Percentiles rank a stretch among this genome's conserved stretches.
Evolutionary conservation across 2,888 invertebrate genomes (phyloP).

Genomic region (Drosophila rubida): DNA sequence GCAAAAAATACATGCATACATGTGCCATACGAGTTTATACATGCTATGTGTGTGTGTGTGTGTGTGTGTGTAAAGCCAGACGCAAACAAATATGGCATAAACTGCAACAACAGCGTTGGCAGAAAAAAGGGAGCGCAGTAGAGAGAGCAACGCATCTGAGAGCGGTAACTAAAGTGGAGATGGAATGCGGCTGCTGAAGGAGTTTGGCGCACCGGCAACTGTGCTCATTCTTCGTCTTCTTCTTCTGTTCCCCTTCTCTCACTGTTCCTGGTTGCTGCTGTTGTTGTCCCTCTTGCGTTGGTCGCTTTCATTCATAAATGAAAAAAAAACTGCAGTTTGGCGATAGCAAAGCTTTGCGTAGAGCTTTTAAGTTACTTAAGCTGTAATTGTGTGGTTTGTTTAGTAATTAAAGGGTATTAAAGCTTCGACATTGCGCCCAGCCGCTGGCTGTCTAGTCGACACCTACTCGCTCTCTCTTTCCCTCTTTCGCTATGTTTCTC

Average conservation of each 20-base stretch:
- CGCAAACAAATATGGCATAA: constrained; percentile 44
- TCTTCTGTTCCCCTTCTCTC: not conserved
- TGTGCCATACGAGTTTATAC: not conserved
- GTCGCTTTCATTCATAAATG: constrained; percentile 18
- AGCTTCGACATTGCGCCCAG: not conserved
- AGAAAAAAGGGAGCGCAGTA: constrained; percentile 3
- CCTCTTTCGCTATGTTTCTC: not conserved
- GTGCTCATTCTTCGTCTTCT: constrained; percentile 10
- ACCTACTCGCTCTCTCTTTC: not conserved
- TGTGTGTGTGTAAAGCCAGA: constrained; percentile 19
- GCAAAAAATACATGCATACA: constrained; percentile 18
- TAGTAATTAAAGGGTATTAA: constrained; percentile 26
- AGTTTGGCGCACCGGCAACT: constrained; percentile 36
- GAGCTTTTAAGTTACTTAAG: constrained; percentile 2
- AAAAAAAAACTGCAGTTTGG: constrained; percentile 1
- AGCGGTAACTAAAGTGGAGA: constrained; percentile 37
- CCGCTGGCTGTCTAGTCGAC: not conserved
- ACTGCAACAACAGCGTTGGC: constrained; percentile 26
- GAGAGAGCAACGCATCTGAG: not conserved
- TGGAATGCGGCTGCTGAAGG: constrained; percentile 43
- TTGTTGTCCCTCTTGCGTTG: not conserved
- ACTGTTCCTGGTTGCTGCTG: not conserved
- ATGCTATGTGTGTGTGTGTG: not conserved
- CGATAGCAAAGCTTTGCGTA: not conserved
- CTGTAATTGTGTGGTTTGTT: not conserved